Evolutionary conservation across 2,797 vertebrate species (phyloP).

Genomic region (Dendrocincla fuliginosa): DNA sequence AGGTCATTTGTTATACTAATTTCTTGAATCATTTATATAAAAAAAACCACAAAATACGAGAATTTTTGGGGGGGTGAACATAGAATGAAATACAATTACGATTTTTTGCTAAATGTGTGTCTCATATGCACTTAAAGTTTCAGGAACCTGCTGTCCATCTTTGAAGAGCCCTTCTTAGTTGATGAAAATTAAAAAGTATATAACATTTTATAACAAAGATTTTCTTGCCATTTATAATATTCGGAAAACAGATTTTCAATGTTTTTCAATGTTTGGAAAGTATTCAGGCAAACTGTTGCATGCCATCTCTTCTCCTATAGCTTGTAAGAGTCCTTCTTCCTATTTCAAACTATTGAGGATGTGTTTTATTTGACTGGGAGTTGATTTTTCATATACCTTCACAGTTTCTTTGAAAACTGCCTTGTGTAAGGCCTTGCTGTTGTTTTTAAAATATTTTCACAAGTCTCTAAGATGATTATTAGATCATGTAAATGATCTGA

Average conservation of each 20-base stretch:
- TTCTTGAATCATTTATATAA: not conserved
- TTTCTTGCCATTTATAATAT: not conserved
- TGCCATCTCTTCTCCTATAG: not conserved
- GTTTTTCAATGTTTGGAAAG: not conserved
- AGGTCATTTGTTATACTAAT: not conserved
- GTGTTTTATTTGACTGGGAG: not conserved
- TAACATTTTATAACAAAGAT: not conserved
- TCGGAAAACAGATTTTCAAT: not conserved
- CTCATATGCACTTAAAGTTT: not conserved
- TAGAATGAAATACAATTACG: not conserved
- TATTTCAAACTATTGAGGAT: not conserved
- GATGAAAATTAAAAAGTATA: not conserved
- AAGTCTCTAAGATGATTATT: not conserved
- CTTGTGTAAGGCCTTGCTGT: not conserved
- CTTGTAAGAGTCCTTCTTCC: not conserved
- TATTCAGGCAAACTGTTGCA: rapidly evolving
- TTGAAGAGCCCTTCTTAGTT: not conserved
- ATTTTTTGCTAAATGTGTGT: not conserved
- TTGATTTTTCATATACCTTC: not conserved
- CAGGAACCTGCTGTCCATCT: not conserved
- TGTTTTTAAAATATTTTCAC: not conserved
- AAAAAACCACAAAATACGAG: not conserved
- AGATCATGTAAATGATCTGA: not conserved
- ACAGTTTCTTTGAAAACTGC: not conserved
- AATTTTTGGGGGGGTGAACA: rapidly evolving